These are phyloP conservation scores for Genyomyrus donnyi DNA, from an alignment of 2,113 vertebrate genomes.

Conservation along the genomic window DNA sequence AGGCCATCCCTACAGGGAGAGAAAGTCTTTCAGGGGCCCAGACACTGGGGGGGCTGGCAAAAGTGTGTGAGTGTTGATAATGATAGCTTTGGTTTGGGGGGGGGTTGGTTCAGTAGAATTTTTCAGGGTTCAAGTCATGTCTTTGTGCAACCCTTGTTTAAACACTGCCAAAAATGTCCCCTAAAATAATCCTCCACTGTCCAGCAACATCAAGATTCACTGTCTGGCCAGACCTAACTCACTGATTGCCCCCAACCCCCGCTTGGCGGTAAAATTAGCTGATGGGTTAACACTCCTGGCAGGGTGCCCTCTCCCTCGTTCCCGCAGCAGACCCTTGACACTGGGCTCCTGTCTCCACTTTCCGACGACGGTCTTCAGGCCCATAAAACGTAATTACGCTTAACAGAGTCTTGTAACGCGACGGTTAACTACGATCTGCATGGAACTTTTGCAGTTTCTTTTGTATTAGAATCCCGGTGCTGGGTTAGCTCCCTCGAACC, in stretches of 20 bases:
- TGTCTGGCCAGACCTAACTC: conserved; percentile 50
- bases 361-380: conserved; percentile 39
- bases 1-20: neutral
- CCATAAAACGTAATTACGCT: conserved; percentile 53
- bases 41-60: neutral
- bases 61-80: neutral
- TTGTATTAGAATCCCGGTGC: conserved; percentile 28
- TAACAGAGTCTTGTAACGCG: conserved; percentile 46
- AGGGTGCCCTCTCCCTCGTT: neutral
- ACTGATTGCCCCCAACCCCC: conserved; percentile 34
- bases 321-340: neutral
- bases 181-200: conserved; percentile 38
- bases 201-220: conserved; percentile 48
- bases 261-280: conserved; percentile 36
- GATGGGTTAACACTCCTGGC: conserved; percentile 28
- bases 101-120: neutral
- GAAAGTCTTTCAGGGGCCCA: neutral
- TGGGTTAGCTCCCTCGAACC: conserved; percentile 10
- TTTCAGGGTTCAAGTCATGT: neutral
- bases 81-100: neutral
- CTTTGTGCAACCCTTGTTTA: neutral
- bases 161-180: conserved; percentile 43
- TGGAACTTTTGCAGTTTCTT: conserved; percentile 30
- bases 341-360: conserved; percentile 33
- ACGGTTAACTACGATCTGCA: conserved; percentile 32